Conservation (phyloP, 2,888 invertebrate genomes). For the Zelleria hepariella region DNA sequence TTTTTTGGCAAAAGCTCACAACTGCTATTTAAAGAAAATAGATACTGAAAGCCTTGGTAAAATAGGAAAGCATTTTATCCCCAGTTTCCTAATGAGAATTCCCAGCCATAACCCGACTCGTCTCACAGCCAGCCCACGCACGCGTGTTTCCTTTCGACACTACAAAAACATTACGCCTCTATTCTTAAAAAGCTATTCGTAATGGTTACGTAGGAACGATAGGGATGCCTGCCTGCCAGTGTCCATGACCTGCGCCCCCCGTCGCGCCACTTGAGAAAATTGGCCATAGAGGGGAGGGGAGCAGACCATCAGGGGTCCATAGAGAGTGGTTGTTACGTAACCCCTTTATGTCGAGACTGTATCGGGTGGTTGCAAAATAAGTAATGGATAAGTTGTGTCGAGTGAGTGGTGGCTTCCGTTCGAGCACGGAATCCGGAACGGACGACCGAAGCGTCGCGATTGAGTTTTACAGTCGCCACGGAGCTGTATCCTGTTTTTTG, state of each 20-base stretch:
- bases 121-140: conserved; percentile 5
- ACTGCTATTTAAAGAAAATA: too few relatives aligned
- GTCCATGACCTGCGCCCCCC: conserved; percentile 11
- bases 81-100: not conserved
- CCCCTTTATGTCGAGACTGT: conserved; percentile 41
- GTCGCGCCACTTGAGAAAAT: not conserved
- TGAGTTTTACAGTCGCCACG: not conserved
- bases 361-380: conserved; percentile 27
- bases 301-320: not conserved
- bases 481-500: not conserved
- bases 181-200: conserved; percentile 23
- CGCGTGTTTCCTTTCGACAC: conserved; percentile 21
- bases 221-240: conserved; percentile 13
- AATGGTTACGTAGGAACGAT: conserved; percentile 20
- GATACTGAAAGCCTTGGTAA: not conserved
- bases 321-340: conserved; percentile 26
- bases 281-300: not conserved
- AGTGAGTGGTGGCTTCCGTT: conserved; percentile 45
- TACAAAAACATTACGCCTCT: conserved; percentile 23
- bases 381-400: conserved; percentile 65
- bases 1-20: too few relatives aligned
- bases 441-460: not conserved
- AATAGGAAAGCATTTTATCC: not conserved
- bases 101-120: not conserved
- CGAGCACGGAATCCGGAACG: not conserved